These are phyloP conservation scores for Gadopsis marmoratus DNA, from an alignment of 2,797 vertebrate species.

Conservation along the genomic window DNA sequence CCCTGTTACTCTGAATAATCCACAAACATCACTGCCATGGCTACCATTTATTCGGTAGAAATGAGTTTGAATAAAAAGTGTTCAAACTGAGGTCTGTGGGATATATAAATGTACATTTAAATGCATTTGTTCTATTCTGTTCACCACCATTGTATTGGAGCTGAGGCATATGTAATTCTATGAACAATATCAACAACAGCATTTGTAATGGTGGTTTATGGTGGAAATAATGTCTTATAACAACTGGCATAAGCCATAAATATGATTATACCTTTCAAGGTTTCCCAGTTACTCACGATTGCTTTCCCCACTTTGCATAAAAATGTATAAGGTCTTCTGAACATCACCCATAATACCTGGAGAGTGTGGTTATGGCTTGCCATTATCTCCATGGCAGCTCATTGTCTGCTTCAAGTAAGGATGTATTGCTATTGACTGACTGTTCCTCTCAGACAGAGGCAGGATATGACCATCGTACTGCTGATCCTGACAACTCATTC, in stretches of 20 bases:
- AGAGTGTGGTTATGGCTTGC: not conserved
- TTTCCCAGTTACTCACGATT: not conserved
- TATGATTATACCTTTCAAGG: slow-evolving; percentile 6
- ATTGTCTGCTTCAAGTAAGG: slow-evolving; percentile 15
- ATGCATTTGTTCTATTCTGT: not conserved
- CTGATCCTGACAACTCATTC: slow-evolving; percentile 20
- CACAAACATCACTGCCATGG: not conserved
- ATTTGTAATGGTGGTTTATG: not conserved
- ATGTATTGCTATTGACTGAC: slow-evolving; percentile 17
- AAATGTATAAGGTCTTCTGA: not conserved
- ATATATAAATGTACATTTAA: not conserved
- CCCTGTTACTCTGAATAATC: not conserved
- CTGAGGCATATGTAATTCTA: not conserved
- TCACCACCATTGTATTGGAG: not conserved
- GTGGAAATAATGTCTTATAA: not conserved
- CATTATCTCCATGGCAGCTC: slow-evolving; percentile 23
- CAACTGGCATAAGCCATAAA: not conserved
- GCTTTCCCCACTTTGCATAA: not conserved
- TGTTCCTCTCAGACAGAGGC: slow-evolving; percentile 16
- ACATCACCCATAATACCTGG: not conserved
- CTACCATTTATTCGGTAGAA: not conserved
- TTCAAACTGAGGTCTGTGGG: not conserved
- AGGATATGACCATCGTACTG: slow-evolving; percentile 1
- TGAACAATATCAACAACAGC: not conserved
- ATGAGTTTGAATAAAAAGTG: not conserved